A percentile compares a stretch with the other conserved stretches of the same genome.
Conservation (phyloP, 2,113 vertebrate genomes). For the Crypturellus undulatus region DNA sequence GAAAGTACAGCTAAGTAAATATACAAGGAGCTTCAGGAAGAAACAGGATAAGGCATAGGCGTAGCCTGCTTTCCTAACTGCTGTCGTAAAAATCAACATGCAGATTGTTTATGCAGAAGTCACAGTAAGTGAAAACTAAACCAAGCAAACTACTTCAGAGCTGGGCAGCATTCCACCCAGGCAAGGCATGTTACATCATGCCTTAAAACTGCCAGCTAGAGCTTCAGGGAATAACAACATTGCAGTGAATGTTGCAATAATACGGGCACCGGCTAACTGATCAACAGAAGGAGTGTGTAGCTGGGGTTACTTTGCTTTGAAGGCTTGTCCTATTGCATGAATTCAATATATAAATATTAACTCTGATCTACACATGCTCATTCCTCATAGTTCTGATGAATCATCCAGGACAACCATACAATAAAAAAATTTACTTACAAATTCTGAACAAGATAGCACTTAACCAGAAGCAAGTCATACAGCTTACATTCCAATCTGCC, state of each 20-base stretch:
- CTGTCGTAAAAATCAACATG: not conserved
- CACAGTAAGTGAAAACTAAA: constrained; percentile 20
- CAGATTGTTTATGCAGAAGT: not conserved
- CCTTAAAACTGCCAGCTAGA: not conserved
- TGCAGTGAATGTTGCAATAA: not conserved
- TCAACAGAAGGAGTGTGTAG: accelerated
- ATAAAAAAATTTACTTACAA: not conserved
- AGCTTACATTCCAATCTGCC: not conserved
- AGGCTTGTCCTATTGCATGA: not conserved
- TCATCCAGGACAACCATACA: not conserved
- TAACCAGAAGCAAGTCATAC: not conserved
- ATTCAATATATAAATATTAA: not conserved
- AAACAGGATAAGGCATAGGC: constrained; percentile 1
- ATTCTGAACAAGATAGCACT: not conserved
- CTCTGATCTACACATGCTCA: not conserved
- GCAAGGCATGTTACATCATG: not conserved
- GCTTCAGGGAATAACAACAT: not conserved
- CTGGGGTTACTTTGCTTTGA: not conserved
- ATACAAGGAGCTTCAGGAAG: not conserved
- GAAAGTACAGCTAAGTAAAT: not conserved
- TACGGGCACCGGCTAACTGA: not conserved
- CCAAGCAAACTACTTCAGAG: constrained; percentile 40
- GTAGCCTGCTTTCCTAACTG: not conserved
- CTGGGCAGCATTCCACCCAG: not conserved
- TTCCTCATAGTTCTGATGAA: not conserved